Evolutionary conservation across 1,140 invertebrate species (phyloP).

Genomic region (Microplitis mediator): DNA sequence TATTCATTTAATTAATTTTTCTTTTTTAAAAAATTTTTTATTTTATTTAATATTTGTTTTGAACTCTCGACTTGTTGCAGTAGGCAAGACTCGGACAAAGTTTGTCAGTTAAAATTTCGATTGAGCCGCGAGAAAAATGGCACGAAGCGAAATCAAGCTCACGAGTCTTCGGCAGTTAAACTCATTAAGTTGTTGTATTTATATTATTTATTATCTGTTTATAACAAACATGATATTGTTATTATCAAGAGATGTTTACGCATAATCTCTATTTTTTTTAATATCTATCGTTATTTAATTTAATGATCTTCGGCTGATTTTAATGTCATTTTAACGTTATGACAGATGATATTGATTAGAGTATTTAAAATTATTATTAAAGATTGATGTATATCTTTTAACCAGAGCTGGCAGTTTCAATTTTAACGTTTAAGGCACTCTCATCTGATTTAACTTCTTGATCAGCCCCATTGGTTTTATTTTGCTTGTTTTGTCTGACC

Average conservation of each 20-base stretch:
- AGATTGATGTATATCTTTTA: constrained; percentile 49
- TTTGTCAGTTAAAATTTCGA: neutral
- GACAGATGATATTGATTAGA: neutral
- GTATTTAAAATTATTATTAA: neutral
- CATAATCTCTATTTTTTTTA: too few relatives aligned
- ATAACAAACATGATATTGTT: neutral
- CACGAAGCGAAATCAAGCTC: constrained; percentile 24
- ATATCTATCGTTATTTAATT: neutral
- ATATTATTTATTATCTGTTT: neutral
- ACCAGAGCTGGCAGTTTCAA: constrained; percentile 67
- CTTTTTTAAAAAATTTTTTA: neutral
- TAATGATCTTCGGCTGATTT: neutral
- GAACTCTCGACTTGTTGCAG: too few relatives aligned
- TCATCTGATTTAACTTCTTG: constrained; percentile 45
- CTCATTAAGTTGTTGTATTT: neutral
- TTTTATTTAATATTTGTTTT: too few relatives aligned
- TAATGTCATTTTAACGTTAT: neutral
- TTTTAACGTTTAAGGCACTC: constrained; percentile 45
- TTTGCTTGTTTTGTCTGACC: constrained; percentile 88
- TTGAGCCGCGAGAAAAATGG: constrained; percentile 22
- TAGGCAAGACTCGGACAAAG: too few relatives aligned
- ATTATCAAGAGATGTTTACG: neutral
- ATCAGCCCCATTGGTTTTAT: constrained; percentile 71
- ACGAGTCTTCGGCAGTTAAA: constrained; percentile 10
- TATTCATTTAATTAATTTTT: neutral